These are phyloP conservation scores for Zele albiditarsus DNA, from an alignment of 2,888 invertebrate genomes.

Conservation along the genomic window DNA sequence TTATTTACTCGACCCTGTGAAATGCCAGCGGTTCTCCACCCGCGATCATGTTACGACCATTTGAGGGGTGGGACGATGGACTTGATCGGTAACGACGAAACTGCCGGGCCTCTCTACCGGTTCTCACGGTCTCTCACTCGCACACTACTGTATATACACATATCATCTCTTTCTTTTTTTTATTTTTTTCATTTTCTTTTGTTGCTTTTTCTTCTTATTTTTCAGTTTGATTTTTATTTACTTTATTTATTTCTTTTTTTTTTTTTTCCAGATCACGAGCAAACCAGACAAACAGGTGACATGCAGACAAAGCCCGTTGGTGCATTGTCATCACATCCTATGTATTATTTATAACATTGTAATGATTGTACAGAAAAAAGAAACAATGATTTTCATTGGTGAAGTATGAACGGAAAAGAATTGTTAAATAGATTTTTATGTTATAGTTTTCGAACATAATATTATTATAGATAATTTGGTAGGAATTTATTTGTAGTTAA, in stretches of 20 bases:
- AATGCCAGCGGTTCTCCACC: slow-evolving; percentile 44
- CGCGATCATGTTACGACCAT: not conserved
- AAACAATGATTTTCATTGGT: not conserved
- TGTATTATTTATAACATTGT: slow-evolving; percentile 34
- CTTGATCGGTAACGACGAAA: slow-evolving; percentile 45
- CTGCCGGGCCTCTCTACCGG: slow-evolving; percentile 43
- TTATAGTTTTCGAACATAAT: not conserved
- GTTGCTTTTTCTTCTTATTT: not conserved
- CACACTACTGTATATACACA: not conserved
- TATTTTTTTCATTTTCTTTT: slow-evolving; percentile 24
- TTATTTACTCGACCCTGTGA: slow-evolving; percentile 40
- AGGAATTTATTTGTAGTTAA: too few relatives aligned
- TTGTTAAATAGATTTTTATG: not conserved
- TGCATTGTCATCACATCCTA: slow-evolving; percentile 24
- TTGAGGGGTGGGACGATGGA: not conserved
- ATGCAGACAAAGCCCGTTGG: slow-evolving; percentile 29
- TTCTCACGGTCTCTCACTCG: slow-evolving; percentile 45
- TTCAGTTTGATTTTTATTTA: slow-evolving; percentile 25
- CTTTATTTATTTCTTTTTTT: slow-evolving; percentile 10
- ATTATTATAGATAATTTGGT: too few relatives aligned
- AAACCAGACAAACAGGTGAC: slow-evolving; percentile 44
- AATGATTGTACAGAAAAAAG: not conserved
- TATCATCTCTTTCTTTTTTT: slow-evolving; percentile 19
- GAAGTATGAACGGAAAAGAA: not conserved
- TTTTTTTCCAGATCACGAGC: slow-evolving; percentile 38